Evolutionary conservation across 2,888 invertebrate species (phyloP), one percentile per base, ranked within the genome.

Genomic region (Anodontia alba): DNA sequence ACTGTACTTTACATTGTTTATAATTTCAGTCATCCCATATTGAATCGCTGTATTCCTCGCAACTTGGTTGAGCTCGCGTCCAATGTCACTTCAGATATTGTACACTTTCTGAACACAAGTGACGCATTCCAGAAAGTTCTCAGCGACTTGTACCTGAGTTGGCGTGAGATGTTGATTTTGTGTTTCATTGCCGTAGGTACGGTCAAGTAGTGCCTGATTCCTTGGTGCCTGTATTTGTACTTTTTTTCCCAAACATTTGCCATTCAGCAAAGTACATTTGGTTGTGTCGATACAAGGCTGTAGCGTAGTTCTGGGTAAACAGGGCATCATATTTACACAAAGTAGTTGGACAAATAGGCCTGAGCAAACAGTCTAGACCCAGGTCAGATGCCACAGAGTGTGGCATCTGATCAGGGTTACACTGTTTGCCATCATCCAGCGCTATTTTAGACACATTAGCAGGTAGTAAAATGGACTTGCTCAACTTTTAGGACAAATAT

Each of bases 111-210:
- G 66, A 98, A 98, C 93, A 97, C 97, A 89, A 97, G 98, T 97
- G 98, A 98, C 93, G 96, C 97, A 43, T 96, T 98, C 89, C 97
- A 98, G 94, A 97, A 98, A 95, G 96, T 98, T 94, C 95, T 98
- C 46, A 96, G 97, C 71, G 98, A 99, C 95, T 95, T 99, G 10
- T 98, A 98, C 93, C 96, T 96, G 81, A 97, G 97, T 51, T 98
- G 98, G 98, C 96, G 96, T 91, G 96, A 97, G 94, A 97, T 99
- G 95, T 95, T 97, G 71, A 96, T 96, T 46, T 96, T 98, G 91
- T 96, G 97, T 74, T 96, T 97, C 82, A 95, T 98, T 80, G 96
- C 98, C 82, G 96, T 98, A 92, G 96, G 98, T 98, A 88, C 73
- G 86, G 77, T 69, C 68, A 69, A 17, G 33, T 77, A 62, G 72